Evolutionary conservation across 1,140 invertebrate genomes (phyloP).

Genomic region (Maniola jurtina): DNA sequence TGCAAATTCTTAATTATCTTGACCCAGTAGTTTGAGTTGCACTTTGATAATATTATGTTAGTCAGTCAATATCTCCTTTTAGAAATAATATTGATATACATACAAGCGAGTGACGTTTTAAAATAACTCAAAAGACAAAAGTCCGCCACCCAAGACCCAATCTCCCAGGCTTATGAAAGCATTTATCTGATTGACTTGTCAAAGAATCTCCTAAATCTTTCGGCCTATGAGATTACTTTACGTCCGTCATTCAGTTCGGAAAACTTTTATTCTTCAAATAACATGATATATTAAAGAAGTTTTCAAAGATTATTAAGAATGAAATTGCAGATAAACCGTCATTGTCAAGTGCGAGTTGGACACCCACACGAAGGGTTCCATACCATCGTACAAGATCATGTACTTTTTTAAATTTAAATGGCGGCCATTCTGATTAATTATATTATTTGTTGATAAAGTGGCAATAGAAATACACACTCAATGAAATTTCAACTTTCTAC

Average conservation of each 20-base stretch:
- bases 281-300: conserved; percentile 4
- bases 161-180: conserved; percentile 1
- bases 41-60: neutral
- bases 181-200: conserved; percentile 15
- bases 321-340: neutral
- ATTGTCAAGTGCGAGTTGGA: no score
- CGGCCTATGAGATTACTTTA: conserved; percentile 15
- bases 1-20: no score
- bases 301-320: neutral
- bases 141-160: conserved; percentile 2
- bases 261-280: conserved; percentile 10
- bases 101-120: neutral
- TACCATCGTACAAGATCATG: no score
- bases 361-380: no score
- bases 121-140: neutral
- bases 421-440: no score
- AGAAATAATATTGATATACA: neutral
- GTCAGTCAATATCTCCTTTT: neutral
- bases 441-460: no score
- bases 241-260: conserved; percentile 6
- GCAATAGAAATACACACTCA: no score
- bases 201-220: conserved; percentile 12
- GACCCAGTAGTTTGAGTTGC: neutral
- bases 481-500: no score
- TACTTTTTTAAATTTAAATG: no score